Base-by-base conservation (phyloP, 2,888 invertebrate genomes). In the Drosophila anomelani region DNA sequence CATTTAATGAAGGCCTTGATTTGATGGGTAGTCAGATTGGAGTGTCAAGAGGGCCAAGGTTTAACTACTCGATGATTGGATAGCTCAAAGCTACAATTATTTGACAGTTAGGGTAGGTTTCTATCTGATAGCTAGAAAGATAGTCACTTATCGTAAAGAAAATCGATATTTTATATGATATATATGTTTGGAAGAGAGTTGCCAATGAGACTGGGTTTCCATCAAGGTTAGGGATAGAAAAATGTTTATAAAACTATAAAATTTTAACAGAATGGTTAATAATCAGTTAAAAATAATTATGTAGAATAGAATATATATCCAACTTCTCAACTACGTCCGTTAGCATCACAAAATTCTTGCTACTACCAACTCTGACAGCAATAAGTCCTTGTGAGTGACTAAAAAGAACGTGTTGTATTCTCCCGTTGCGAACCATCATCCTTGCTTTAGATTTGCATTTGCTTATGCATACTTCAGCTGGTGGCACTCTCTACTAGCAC, bases 401-500 rank as follows among this genome's bases (percentile, higher is more conserved):
- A 67, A 54, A 67, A 46, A 34, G 51, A 26, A 62, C 39, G 62
- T 39, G 62, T 23, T 47, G 36, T 39, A 62, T 47, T 39, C 51
- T 4, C 23, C 66, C 29, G 51, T 32, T 51, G 44, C 69, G 56
- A 56, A 41, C 69, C 39, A 47, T 55, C 67, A 68, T 47, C 47
- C 39, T 23, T 47, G 26, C 68, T 44, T 34, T 41, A n/a, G n/a
- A 70, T 69, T 57, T 47, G 70, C 55, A 67, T 67, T 68, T 53
- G 56, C 63, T 53, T 64, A 43, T 64, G 75, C 72, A 73, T 66
- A 39, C 66, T 73, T 53, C 57, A 54, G 44, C 51, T 26, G 74
- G 36, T 26, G 74, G 41, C 34, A 51, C 26, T 53, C 17, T 23
- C n/a, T 47, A 9, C 39, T 41, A 29, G 39, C 36, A 73, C 69